phyloP scores from a whole-genome alignment of 2,797 vertebrate genomes.

The Megaceryle alcyon region DNA sequence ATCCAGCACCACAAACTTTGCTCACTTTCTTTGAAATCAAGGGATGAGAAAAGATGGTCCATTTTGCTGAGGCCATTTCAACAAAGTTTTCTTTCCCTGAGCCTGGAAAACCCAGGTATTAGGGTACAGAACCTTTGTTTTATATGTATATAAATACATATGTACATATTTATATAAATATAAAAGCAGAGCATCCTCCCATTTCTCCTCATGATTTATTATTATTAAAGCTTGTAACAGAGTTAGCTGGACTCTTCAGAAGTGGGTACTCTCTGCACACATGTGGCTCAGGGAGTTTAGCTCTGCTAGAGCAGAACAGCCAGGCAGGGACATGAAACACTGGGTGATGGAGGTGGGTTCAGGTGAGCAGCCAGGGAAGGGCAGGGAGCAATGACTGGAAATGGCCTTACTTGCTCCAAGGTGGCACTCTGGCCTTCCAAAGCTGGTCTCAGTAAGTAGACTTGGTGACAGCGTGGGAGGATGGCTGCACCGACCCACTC shows the following conservation, averaged over 20 bases:
- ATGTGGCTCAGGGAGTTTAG: not conserved
- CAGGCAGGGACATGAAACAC: not conserved
- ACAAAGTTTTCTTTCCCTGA: conserved; percentile 18
- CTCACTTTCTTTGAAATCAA: conserved; percentile 19
- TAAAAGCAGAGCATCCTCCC: conserved; percentile 47
- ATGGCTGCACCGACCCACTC: accelerated
- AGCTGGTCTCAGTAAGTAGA: accelerated
- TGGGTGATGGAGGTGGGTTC: not conserved
- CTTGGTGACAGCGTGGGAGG: accelerated
- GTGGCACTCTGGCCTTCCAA: not conserved
- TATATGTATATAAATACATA: conserved; percentile 62
- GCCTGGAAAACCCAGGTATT: conserved; percentile 28
- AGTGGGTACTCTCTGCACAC: not conserved
- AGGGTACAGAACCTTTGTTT: conserved; percentile 26
- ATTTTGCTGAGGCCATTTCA: conserved; percentile 16
- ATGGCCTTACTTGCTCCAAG: not conserved
- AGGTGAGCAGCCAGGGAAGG: not conserved
- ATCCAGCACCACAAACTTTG: conserved; percentile 12
- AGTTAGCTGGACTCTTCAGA: not conserved
- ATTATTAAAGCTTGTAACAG: conserved; percentile 55
- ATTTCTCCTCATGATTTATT: conserved; percentile 4
- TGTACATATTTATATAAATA: conserved; percentile 63
- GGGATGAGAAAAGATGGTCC: conserved; percentile 21
- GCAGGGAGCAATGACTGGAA: not conserved
- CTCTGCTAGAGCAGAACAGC: not conserved